Base-by-base conservation (phyloP, 2,113 vertebrate genomes). In the Climacteris rufus region DNA sequence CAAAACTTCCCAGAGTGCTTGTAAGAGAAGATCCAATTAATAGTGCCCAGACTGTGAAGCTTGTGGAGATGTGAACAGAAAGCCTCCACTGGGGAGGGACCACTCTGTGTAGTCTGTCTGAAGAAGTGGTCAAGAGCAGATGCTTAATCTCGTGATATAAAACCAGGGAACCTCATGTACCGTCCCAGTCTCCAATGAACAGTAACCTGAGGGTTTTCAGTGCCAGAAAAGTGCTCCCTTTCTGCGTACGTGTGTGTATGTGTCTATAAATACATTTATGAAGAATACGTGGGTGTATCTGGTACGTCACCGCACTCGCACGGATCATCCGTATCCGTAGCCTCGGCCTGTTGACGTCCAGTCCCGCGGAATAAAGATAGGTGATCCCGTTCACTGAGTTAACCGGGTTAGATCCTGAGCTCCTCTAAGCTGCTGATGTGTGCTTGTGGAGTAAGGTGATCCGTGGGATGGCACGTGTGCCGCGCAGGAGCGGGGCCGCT, bases 311-410 rank as follows among this genome's bases (percentile, higher is more conserved):
- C 63, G 8, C 35, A 5, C 30, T 50, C 37, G 77, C 44, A 56
- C 28, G 0, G 63, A 56, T 84, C 60, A 16, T 35, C 82, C 0
- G 0, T 72, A 52, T 63, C 75, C 1, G 2, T 61, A 28, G 30
- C 60, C 56, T 45, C 2, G 0, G 47, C 44, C 0, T 13, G 1
- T 5, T 81, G 60, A 74, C 77, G 39, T 60, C 40, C 42, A 15
- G 24, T 37, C 71, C 70, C 47, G 27, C 1, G 9, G 37, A 68
- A 16, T 70, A 64, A 75, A 57, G 64, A 47, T 20, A 13, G 0
- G 3, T 88, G 79, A 75, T 92, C 71, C 77, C 78, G 72, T 50
- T 81, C 66, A 1, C 74, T 44, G 76, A 86, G 10, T 85, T 92
- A 76, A 66, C 75, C 78, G 76, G 56, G 44, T 83, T 90, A 71